Conservation (phyloP, 2,888 invertebrate genomes). For the Creontiades dilutus region DNA sequence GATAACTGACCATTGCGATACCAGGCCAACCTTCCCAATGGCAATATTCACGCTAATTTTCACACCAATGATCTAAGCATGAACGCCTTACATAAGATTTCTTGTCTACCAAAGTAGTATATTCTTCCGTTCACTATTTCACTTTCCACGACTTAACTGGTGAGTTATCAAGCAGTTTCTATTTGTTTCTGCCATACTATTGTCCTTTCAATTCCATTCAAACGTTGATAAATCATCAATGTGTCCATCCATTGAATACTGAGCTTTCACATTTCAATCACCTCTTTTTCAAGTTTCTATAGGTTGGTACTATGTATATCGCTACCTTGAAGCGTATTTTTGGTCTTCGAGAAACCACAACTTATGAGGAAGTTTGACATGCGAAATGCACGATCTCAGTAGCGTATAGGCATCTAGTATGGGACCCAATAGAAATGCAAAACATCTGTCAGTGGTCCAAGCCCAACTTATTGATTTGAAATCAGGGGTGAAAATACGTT, state of each 20-base stretch:
- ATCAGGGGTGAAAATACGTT: too few species aligned
- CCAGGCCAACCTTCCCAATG: constrained; percentile 1
- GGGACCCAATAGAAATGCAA: too few species aligned
- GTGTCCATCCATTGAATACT: not conserved
- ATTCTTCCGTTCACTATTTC: not conserved
- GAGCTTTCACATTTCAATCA: not conserved
- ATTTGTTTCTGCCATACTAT: not conserved
- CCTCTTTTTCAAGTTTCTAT: not conserved
- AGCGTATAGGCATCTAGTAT: too few species aligned
- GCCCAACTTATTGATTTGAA: too few species aligned
- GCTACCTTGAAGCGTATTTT: too few species aligned
- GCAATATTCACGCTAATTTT: constrained; percentile 35
- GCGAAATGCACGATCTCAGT: too few species aligned
- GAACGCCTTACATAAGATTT: constrained; percentile 6
- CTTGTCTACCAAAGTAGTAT: too few species aligned
- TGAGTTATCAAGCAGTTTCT: not conserved
- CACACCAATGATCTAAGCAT: constrained; percentile 41
- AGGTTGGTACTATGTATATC: too few species aligned
- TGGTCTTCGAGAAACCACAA: too few species aligned
- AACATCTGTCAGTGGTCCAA: too few species aligned
- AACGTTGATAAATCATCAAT: not conserved
- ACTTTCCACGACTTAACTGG: not conserved
- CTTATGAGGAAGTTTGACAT: too few species aligned
- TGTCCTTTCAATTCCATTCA: not conserved
- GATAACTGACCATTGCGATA: constrained; percentile 19